A percentile compares a stretch with the other conserved stretches of the same genome.
phyloP scores from a whole-genome alignment of 2,113 vertebrate genomes.

The Alaudala cheleensis region DNA sequence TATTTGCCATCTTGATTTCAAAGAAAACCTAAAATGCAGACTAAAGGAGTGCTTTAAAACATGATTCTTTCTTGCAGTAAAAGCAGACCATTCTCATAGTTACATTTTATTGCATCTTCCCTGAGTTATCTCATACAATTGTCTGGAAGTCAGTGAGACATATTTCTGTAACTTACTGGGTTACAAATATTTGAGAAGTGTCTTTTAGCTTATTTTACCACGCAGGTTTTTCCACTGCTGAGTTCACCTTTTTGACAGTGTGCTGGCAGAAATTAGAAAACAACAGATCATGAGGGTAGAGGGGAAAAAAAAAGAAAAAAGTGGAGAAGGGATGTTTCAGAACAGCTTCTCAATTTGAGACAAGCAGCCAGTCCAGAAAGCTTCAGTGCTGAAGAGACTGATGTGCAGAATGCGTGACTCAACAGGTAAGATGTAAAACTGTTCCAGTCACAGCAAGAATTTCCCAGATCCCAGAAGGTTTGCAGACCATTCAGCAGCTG shows the following conservation, averaged over 20 bases:
- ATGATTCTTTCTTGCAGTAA: background rate
- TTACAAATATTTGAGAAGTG: background rate
- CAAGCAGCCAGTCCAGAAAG: background rate
- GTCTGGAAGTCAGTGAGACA: background rate
- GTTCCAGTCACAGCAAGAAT: background rate
- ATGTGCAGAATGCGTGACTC: background rate
- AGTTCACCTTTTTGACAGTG: background rate
- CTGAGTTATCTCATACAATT: background rate
- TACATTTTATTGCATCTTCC: background rate
- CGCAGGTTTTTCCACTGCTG: background rate
- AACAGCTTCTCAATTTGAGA: background rate
- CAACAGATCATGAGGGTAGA: background rate
- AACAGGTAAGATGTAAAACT: background rate
- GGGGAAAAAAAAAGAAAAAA: rapidly evolving
- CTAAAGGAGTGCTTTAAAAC: background rate
- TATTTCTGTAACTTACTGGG: background rate
- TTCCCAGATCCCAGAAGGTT: background rate
- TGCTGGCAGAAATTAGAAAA: background rate
- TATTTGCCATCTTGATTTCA: background rate
- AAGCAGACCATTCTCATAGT: background rate
- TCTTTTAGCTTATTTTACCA: background rate
- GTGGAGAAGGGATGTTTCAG: background rate
- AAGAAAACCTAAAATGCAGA: background rate
- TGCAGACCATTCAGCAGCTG: background rate
- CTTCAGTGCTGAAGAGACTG: background rate